phyloP scores from a whole-genome alignment of 2,113 vertebrate species.

The Anoura caudifer region DNA sequence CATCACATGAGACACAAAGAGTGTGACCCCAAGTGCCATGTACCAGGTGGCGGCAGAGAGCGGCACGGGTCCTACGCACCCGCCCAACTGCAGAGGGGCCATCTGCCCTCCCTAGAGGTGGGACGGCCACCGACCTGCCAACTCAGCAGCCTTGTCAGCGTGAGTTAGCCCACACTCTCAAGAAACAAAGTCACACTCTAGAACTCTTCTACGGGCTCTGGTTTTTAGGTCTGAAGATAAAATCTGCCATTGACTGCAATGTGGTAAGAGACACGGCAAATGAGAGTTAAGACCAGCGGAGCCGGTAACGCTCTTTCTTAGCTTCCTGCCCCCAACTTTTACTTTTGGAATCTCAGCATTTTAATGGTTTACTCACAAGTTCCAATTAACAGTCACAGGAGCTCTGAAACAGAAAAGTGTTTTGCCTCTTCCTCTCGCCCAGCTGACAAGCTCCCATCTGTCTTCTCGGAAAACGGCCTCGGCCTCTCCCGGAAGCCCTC shows the following conservation, averaged over 20 bases:
- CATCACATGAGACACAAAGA: not conserved
- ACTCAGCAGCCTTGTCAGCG: not conserved
- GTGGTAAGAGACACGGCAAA: not conserved
- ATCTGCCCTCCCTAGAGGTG: no score
- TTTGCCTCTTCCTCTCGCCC: not conserved
- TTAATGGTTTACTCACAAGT: not conserved
- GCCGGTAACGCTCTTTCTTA: not conserved
- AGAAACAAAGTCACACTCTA: not conserved
- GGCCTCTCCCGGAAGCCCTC: not conserved
- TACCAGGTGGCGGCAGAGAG: not conserved
- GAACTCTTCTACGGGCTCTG: not conserved
- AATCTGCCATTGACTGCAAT: no score
- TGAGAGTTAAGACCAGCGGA: not conserved
- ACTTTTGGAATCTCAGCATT: not conserved
- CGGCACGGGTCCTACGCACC: not conserved
- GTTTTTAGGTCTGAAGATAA: not conserved
- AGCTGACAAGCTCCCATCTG: not conserved
- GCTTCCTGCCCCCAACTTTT: not conserved
- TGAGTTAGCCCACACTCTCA: not conserved
- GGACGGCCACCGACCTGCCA: not conserved
- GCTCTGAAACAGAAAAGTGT: not conserved
- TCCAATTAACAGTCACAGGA: not conserved
- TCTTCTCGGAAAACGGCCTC: not conserved
- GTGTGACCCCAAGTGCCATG: no score
- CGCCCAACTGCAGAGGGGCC: fast-evolving